Evolutionary conservation across 2,888 invertebrate genomes (phyloP).

Genomic region (Apamea monoglypha): DNA sequence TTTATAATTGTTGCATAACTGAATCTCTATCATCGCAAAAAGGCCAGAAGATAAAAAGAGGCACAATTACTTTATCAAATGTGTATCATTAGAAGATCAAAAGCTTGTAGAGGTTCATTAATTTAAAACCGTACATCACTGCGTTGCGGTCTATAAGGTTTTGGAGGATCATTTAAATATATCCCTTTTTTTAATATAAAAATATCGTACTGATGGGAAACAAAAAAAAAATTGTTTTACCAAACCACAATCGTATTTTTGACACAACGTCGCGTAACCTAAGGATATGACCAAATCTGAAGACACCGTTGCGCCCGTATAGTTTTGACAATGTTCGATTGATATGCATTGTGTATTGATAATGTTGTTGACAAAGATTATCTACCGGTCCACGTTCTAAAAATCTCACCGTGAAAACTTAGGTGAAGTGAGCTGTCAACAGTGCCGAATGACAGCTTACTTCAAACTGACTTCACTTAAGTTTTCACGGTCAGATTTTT

Average conservation of each 20-base stretch:
- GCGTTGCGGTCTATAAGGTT: neutral
- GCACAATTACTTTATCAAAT: neutral
- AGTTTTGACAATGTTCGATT: constrained; percentile 73
- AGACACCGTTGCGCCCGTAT: constrained; percentile 75
- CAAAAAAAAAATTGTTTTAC: neutral
- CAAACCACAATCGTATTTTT: neutral
- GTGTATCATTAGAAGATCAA: too few species aligned
- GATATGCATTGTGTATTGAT: constrained; percentile 74
- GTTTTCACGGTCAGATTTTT: neutral
- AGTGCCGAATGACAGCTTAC: neutral
- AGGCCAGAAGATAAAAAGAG: neutral
- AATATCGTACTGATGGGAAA: neutral
- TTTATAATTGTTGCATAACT: too few species aligned
- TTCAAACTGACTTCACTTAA: neutral
- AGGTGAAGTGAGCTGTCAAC: neutral
- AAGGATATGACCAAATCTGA: constrained; percentile 34
- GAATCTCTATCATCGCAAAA: neutral
- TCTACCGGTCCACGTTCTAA: constrained; percentile 7
- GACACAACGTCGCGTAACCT: constrained; percentile 40
- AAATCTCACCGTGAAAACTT: neutral
- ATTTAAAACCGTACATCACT: neutral
- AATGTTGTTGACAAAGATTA: constrained; percentile 62
- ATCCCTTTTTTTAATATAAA: neutral
- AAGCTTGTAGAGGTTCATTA: neutral
- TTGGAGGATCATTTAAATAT: neutral